These are phyloP conservation scores for Lasioglossum morio DNA, from an alignment of 2,888 invertebrate genomes.

Conservation along the genomic window DNA sequence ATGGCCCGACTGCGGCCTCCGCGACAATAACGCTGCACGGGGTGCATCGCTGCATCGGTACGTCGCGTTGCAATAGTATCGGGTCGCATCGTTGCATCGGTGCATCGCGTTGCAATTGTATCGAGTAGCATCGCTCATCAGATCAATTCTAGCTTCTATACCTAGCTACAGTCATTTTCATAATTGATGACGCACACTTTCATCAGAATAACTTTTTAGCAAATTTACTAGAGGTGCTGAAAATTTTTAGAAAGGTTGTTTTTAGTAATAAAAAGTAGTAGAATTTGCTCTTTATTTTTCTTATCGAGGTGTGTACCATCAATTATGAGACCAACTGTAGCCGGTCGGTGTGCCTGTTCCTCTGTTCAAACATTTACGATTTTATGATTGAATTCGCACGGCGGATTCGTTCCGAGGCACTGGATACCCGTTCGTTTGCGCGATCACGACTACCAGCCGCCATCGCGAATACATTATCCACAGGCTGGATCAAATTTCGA, in stretches of 20 bases:
- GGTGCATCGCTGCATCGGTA: not conserved
- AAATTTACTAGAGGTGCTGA: not conserved
- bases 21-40: constrained; percentile 35
- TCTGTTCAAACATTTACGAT: constrained; percentile 66
- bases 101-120: not conserved
- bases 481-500: constrained; percentile 10
- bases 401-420: not conserved
- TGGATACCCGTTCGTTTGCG: constrained; percentile 34
- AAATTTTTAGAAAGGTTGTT: not conserved
- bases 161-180: not conserved
- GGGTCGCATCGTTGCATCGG: not conserved
- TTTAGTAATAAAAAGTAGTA: too few relatives aligned
- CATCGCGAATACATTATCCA: constrained; percentile 39
- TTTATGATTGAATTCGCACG: constrained; percentile 64
- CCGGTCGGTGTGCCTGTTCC: not conserved
- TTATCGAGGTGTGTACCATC: not conserved
- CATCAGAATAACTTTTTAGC: not conserved
- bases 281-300: not conserved
- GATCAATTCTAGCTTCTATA: constrained; percentile 34
- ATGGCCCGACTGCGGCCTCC: constrained; percentile 5
- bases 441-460: constrained; percentile 39
- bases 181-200: not conserved
- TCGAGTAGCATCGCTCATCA: not conserved
- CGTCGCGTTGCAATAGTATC: not conserved
- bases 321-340: not conserved